Evolutionary conservation across 2,888 invertebrate genomes (phyloP), one percentile per base, ranked within the genome.

Genomic region (Apodemia mormo): DNA sequence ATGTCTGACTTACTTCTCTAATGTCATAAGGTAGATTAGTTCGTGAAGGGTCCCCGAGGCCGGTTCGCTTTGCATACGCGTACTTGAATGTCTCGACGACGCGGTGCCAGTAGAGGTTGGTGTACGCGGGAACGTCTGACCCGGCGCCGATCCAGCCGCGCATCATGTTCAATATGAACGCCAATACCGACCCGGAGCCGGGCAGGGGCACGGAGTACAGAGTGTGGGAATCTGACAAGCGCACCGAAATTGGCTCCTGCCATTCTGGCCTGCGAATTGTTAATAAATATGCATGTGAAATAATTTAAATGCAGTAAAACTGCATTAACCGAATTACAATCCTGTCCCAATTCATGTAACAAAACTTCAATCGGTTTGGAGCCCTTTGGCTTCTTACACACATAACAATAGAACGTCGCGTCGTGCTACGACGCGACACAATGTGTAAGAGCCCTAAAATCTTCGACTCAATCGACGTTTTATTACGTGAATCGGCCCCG

Each of bases 51-150:
- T 99, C 99, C 0, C 97, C 99, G 73, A 99, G 91, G 76, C 96
- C 95, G 0, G 97, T 97, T 76, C 99, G 94, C 81, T 96, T 95
- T 1, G 97, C 98, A 86, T 97, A 98, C 29, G 96, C 98, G 91
- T 96, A 98, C 86, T 99, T 99, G 88, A 98, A 97, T 5, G 97
- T 95, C 85, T 99, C 99, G 9, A 97, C 93, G 75, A 98, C 93
- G 74, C 97, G 95, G 79, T 99, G 99, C 94, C 96, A 96, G 83
- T 92, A 92, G 22, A 91, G 87, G 72, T 76, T 74, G 76, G 86
- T 83, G 74, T 82, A 85, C 4, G 77, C 73, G n/a, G 92, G 80
- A 49, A 86, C 92, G 68, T 75, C 76, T 9, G 84, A 76, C 7
- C 82, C 86, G 49, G 87, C 85, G 70, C 95, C 94, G 7, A 90